Percentiles rank a stretch among this genome's conserved stretches.
These are phyloP conservation scores for Carlito syrichta DNA, from an alignment of 2,113 vertebrate genomes.

Conservation along the genomic window DNA sequence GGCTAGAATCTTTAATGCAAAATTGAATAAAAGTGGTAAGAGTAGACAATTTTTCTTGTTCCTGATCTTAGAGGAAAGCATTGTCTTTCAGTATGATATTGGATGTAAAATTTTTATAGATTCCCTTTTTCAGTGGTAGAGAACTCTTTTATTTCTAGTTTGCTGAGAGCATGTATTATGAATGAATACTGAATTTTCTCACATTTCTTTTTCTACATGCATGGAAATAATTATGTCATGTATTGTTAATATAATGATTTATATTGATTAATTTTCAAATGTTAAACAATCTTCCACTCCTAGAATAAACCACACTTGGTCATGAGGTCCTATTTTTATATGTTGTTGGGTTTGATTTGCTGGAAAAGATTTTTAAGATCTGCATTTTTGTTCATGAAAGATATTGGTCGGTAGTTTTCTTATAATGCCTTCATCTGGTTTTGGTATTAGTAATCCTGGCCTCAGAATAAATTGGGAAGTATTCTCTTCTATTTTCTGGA, in stretches of 20 bases:
- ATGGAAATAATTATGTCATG: not conserved
- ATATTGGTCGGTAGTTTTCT: not conserved
- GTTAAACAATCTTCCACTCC: slow-evolving; percentile 4
- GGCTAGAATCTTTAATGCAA: not conserved
- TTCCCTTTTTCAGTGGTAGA: not conserved
- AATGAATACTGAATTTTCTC: not conserved
- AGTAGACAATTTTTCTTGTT: not conserved
- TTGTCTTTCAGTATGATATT: not conserved
- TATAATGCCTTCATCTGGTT: not conserved
- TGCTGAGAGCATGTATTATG: not conserved
- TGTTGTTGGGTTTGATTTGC: not conserved
- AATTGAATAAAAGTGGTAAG: not conserved
- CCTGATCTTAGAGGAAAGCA: not conserved
- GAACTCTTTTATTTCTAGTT: not conserved
- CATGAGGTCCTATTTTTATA: not conserved
- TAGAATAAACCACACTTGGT: not conserved
- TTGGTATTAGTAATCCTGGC: not conserved
- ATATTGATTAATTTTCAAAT: not conserved
- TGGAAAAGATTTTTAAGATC: not conserved
- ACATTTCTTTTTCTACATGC: not conserved
- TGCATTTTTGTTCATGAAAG: not conserved
- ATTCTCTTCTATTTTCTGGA: not conserved
- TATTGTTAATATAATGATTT: not conserved
- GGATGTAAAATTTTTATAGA: not conserved
- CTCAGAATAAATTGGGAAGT: not conserved